Base-by-base conservation (phyloP, 2,888 invertebrate species). In the Thera obeliscata region DNA sequence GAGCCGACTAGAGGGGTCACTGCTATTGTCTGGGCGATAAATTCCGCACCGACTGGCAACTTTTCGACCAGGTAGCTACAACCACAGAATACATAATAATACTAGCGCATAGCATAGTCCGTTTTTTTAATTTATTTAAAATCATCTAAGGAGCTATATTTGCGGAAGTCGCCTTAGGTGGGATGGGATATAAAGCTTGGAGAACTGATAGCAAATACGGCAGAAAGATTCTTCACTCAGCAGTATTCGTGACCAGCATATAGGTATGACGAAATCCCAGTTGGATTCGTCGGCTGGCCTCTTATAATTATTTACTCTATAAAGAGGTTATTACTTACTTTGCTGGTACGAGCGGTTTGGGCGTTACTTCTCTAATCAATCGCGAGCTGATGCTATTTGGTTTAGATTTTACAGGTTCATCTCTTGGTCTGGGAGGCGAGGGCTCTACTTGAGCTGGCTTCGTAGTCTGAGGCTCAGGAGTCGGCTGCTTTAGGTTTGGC, bases 31-130 rank as follows among this genome's bases (percentile, higher is more conserved):
- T 84, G 82, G 0, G 88, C 68, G 0, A 88, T 48, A 0, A 83
- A 75, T 0, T 65, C 33, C 2, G 84, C 87, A 3, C 86, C 88
- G 0, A 81, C 55, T 0, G 79, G 38, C 0, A 91, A 72, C 0
- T 80, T 75, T 1, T 87, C 87, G 0, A 89, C 52, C 0, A 91
- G 43, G 58, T 81, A 91, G 2, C 92, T 92, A 81, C 0, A 67
- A 64, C 11, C 6, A 52, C 33, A 52, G 5, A 12, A 38, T 8
- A 54, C 6, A 55, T 55, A 48, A 46, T 46, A 46, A 46, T 46
- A 49, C 22, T 22, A 49, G 12, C 4, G n/a, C 12, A 3, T 6
- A 4, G 41, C 5, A 41, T 41, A 7, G 41, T 41, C 41, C 22
- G 22, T 22, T 22, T 22, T 22, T 22, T 22, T 22, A 22, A 22